Evolutionary conservation across 2,888 invertebrate genomes (phyloP).

Genomic region (Dendrolimus pini): DNA sequence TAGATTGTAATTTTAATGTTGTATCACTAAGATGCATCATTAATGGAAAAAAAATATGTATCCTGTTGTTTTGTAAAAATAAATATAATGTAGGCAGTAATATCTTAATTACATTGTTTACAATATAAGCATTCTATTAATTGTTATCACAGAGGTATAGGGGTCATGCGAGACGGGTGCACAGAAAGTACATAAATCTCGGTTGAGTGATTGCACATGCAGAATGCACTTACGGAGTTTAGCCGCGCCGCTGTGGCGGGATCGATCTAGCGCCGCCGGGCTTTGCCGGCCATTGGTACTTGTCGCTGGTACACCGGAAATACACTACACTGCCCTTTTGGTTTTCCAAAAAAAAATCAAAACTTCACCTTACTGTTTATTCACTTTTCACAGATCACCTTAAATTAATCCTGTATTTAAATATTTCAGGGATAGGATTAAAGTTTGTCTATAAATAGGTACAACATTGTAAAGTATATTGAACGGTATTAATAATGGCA

Average conservation of each 20-base stretch:
- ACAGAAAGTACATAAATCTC: not conserved
- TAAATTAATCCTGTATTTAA: no score
- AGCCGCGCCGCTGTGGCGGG: conserved; percentile 44
- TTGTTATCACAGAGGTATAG: not conserved
- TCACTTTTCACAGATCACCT: no score
- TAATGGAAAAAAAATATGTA: no score
- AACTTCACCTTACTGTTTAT: conserved; percentile 1
- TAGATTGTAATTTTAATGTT: no score
- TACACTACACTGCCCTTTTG: conserved; percentile 38
- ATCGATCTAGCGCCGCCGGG: conserved; percentile 61
- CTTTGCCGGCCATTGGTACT: conserved; percentile 40
- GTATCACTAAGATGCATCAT: no score
- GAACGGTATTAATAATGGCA: no score
- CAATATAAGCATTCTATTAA: not conserved
- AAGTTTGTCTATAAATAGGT: conserved; percentile 1
- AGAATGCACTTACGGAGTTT: conserved; percentile 45
- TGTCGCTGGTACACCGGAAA: conserved; percentile 19
- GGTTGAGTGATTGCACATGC: conserved; percentile 17
- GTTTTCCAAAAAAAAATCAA: not conserved
- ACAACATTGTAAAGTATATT: no score
- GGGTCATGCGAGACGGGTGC: not conserved
- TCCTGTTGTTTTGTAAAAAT: no score
- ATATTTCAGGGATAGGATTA: no score
- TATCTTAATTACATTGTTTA: not conserved
- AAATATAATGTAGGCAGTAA: not conserved